phyloP scores from a whole-genome alignment of 2,113 vertebrate genomes.

The Spermophilus dauricus region DNA sequence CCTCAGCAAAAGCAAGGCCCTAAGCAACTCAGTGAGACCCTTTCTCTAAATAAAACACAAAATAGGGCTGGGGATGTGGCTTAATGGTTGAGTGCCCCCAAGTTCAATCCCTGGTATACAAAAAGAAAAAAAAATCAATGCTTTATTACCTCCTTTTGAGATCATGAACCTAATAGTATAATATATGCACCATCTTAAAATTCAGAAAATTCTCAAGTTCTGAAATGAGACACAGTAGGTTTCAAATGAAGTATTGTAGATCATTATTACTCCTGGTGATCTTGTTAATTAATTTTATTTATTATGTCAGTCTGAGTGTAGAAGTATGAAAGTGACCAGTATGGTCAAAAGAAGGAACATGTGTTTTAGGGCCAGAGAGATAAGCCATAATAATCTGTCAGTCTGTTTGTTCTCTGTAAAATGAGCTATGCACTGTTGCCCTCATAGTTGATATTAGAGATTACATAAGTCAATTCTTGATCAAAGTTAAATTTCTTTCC shows the following conservation, averaged over 20 bases:
- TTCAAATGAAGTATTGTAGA: conserved; percentile 35
- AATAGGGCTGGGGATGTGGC: no score
- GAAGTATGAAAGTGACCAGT: background rate
- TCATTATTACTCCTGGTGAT: conserved; percentile 47
- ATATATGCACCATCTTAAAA: background rate
- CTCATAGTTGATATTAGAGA: conserved; percentile 7
- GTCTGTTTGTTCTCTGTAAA: conserved; percentile 7
- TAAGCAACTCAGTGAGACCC: no score
- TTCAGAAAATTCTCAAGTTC: conserved; percentile 30
- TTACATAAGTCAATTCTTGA: conserved; percentile 46
- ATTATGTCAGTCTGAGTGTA: background rate
- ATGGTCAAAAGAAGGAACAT: conserved; percentile 1
- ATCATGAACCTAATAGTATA: background rate
- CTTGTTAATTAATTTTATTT: conserved; percentile 27
- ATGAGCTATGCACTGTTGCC: background rate
- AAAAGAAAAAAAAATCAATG: background rate
- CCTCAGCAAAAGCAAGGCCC: no score
- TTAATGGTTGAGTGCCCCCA: no score
- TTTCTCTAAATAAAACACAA: no score
- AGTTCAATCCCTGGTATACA: no score
- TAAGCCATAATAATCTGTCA: background rate
- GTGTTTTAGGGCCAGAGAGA: background rate
- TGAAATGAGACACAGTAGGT: conserved; percentile 8
- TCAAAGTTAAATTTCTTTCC: conserved; percentile 53
- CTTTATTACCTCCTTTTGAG: background rate